Evolutionary conservation across 2,888 invertebrate genomes (phyloP).

Genomic region (Ariolimax columbianus): DNA sequence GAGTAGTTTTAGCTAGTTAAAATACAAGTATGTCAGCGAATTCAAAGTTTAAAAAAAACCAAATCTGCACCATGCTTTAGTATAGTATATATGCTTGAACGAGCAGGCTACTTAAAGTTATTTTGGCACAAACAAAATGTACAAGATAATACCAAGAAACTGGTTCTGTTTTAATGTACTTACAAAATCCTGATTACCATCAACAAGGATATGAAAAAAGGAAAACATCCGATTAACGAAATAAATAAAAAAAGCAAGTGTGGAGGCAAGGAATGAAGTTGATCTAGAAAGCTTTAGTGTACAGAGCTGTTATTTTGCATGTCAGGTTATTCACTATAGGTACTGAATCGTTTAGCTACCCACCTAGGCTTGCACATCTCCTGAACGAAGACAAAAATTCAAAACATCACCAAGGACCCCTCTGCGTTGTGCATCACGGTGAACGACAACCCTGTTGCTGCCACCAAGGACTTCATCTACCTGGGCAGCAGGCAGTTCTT

Average conservation of each 20-base stretch:
- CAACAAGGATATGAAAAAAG: conserved; percentile 9
- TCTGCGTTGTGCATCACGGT: too few relatives aligned
- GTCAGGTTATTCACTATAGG: not conserved
- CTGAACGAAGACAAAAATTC: too few relatives aligned
- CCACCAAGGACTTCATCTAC: too few relatives aligned
- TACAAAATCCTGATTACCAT: conserved; percentile 31
- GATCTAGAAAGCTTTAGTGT: not conserved
- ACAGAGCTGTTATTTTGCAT: not conserved
- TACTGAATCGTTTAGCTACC: too few relatives aligned
- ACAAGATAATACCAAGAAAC: not conserved
- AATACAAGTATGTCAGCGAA: not conserved
- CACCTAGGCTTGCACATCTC: too few relatives aligned
- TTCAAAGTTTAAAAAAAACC: not conserved
- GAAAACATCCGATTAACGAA: not conserved
- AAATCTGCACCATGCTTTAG: not conserved
- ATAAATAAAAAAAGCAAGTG: not conserved
- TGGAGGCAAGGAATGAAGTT: not conserved
- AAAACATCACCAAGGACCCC: too few relatives aligned
- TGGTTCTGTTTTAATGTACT: not conserved
- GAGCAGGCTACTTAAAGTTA: not conserved
- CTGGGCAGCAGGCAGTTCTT: too few relatives aligned
- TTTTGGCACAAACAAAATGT: not conserved
- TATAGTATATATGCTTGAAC: not conserved
- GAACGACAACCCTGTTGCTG: too few relatives aligned
- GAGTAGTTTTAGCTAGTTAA: not conserved